Base-by-base conservation (phyloP, 2,888 invertebrate genomes). In the Pecten maximus region DNA sequence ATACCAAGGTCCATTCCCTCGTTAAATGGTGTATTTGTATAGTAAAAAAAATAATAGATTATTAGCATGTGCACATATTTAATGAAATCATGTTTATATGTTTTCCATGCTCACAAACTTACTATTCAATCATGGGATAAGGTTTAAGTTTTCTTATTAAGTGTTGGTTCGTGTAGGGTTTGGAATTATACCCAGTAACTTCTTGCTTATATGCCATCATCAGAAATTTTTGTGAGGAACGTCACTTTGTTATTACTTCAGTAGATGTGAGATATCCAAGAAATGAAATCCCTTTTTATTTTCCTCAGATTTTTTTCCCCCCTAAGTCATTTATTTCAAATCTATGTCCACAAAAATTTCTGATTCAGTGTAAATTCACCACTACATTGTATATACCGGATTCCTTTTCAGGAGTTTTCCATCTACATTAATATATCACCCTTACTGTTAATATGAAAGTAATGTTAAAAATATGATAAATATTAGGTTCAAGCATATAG, bases 1-100 rank as follows among this genome's bases (percentile, higher is more conserved):
- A 74, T 35, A 74, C 74, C 74, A 74, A 74, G 74, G 74, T 74
- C 74, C 74, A 74, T 74, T 74, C 74, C 74, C 12, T 35, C 23
- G 35, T 74, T 28, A 19, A 74, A 23, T 35, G 16, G 35, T 74
- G 74, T 60, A 23, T 60, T 60, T 60, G 60, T 74, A 74, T 35
- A 74, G 28, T 74, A 35, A 54, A 54, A 23, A 74, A 74, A 35
- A 74, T n/a, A 35, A 74, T 74, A 10, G 74, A 74, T 74, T 3
- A 28, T 74, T 74, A 74, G 28, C 74, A 74, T 74, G 28, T 74
- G 74, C 74, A 74, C 74, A 74, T 74, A 74, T 74, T 74, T 74
- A 74, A n/a, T 35, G 35, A 74, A 74, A 28, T 60, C 35, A 12
- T 60, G 60, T 60, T 74, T 3, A 19, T n/a, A 74, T 74, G 74